A percentile compares a stretch with the other conserved stretches of the same genome.
These are phyloP conservation scores for Homarus americanus DNA, from an alignment of 1,140 invertebrate genomes.

Conservation along the genomic window DNA sequence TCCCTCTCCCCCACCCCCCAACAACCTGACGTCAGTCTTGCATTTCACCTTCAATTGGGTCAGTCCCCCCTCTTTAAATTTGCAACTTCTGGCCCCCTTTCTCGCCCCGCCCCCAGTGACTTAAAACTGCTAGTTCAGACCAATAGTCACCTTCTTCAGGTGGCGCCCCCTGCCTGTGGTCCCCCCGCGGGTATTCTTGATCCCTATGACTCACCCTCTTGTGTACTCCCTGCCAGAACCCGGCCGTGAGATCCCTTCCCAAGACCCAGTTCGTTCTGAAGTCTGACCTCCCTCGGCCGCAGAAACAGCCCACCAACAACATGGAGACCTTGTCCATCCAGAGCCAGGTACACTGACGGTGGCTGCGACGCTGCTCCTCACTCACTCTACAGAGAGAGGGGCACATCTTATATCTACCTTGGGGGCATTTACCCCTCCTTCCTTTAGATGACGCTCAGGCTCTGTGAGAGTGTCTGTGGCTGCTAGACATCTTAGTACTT, in stretches of 20 bases:
- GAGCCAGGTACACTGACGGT: constrained; percentile 62
- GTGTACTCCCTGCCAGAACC: constrained; percentile 44
- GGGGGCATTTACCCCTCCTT: constrained; percentile 17
- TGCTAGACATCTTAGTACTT: constrained; percentile 34
- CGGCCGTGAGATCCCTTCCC: constrained; percentile 60
- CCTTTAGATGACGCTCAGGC: constrained; percentile 1
- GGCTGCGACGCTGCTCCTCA: neutral
- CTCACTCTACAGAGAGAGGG: neutral
- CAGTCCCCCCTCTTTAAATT: neutral
- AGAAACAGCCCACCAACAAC: constrained; percentile 27
- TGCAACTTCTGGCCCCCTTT: neutral
- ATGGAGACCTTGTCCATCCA: constrained; percentile 60
- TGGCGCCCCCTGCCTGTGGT: neutral
- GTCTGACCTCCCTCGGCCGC: constrained; percentile 36
- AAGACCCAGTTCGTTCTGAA: constrained; percentile 58
- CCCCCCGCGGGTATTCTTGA: too few species aligned
- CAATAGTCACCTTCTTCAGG: neutral
- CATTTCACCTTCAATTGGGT: neutral
- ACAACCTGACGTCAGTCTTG: neutral
- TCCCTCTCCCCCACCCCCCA: neutral
- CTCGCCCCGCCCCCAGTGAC: neutral
- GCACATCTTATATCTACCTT: constrained; percentile 1
- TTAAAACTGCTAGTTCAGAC: neutral
- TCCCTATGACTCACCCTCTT: constrained; percentile 6
- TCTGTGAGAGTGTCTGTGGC: constrained; percentile 24